A percentile compares a stretch with the other conserved stretches of the same genome.
phyloP scores from a whole-genome alignment of 2,888 invertebrate genomes.

The Epiblema foenella region DNA sequence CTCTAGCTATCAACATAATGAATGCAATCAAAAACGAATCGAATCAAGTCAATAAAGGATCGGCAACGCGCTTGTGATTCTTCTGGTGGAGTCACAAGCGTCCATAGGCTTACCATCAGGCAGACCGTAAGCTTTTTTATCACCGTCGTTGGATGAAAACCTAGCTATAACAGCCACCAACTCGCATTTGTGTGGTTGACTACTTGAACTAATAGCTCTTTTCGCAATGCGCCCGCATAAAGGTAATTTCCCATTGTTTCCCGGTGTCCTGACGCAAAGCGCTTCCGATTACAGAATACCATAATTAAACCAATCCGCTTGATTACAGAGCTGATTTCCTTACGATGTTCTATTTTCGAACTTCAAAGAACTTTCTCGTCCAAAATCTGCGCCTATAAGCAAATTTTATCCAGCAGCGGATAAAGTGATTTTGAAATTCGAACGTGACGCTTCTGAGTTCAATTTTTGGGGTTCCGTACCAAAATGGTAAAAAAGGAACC shows the following conservation, averaged over 20 bases:
- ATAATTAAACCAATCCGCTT: conserved; percentile 2
- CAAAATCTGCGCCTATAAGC: too few relatives aligned
- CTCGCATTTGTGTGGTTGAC: background rate
- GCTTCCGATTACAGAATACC: conserved; percentile 26
- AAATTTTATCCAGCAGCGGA: too few relatives aligned
- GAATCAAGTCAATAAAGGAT: background rate
- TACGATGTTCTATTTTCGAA: background rate
- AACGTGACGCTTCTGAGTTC: too few relatives aligned
- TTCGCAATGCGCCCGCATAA: background rate
- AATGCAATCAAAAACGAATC: too few relatives aligned
- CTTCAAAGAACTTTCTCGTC: background rate
- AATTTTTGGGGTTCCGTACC: too few relatives aligned
- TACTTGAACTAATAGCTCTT: too few relatives aligned
- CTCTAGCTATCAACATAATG: background rate
- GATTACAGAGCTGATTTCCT: conserved; percentile 12
- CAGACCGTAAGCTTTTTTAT: background rate
- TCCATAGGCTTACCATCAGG: background rate
- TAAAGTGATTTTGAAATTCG: too few relatives aligned
- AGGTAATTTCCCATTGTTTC: conserved; percentile 43
- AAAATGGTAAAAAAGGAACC: too few relatives aligned
- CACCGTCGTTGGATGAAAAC: too few relatives aligned
- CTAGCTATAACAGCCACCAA: too few relatives aligned
- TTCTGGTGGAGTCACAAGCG: background rate
- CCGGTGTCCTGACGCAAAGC: conserved; percentile 40
- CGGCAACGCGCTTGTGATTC: background rate